These are phyloP conservation scores for Lycorma delicatula DNA, from an alignment of 1,140 invertebrate species.

Conservation along the genomic window DNA sequence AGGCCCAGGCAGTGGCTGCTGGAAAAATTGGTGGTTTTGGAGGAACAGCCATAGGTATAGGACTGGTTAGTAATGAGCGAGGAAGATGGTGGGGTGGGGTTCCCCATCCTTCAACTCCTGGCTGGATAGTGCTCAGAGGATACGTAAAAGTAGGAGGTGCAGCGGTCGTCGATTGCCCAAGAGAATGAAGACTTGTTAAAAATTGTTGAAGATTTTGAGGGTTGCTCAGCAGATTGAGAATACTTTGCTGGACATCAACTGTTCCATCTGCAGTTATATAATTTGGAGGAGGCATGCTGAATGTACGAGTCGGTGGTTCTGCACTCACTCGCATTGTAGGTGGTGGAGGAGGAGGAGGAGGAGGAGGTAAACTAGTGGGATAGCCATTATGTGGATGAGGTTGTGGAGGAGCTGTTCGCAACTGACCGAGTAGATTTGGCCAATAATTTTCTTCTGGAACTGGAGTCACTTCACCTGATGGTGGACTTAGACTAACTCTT, in stretches of 20 bases:
- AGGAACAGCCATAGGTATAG: conserved; percentile 16
- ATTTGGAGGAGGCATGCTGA: conserved; percentile 13
- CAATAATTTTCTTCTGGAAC: too few species aligned
- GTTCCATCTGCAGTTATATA: conserved; percentile 16
- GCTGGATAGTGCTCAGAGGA: conserved; percentile 16
- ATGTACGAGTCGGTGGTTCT: conserved; percentile 8
- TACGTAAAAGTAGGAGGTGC: conserved; percentile 23
- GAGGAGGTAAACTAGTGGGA: too few species aligned
- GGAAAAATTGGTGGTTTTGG: conserved; percentile 5
- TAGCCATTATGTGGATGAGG: too few species aligned
- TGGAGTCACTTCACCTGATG: conserved; percentile 7
- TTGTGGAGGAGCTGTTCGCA: not conserved
- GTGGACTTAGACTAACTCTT: conserved; percentile 12
- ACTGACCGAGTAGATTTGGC: not conserved
- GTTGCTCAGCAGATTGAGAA: conserved; percentile 35
- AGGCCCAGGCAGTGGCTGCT: not conserved
- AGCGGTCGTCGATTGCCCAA: conserved; percentile 8
- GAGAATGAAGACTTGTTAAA: conserved; percentile 25
- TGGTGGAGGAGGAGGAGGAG: conserved; percentile 12
- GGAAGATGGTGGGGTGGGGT: conserved; percentile 13
- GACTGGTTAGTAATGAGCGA: conserved; percentile 22
- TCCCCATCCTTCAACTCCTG: conserved; percentile 17
- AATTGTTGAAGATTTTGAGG: conserved; percentile 35
- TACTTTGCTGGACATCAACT: conserved; percentile 35
- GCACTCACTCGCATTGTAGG: conserved; percentile 7